Conservation (phyloP, 2,888 invertebrate species). For the Cetonia aurata region DNA sequence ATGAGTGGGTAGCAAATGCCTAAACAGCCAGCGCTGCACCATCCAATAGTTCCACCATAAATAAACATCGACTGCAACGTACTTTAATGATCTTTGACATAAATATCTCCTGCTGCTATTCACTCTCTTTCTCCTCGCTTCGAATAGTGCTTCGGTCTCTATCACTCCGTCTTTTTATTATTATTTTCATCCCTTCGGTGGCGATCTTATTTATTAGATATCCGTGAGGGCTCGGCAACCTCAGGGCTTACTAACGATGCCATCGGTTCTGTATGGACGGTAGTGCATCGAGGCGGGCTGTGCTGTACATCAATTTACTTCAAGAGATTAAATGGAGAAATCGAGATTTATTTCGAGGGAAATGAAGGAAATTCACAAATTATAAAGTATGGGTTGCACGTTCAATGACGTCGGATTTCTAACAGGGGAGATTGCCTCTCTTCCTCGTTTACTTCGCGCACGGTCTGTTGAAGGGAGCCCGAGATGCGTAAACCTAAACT, state of each 20-base stretch:
- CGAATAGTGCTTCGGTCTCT: not conserved
- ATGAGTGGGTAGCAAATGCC: too few relatives aligned
- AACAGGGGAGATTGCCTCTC: not conserved
- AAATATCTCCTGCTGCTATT: constrained; percentile 7
- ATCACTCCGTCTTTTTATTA: constrained; percentile 18
- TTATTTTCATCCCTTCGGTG: constrained; percentile 25
- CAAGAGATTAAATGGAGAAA: constrained; percentile 42
- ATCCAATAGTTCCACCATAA: constrained; percentile 10
- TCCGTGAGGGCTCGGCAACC: constrained; percentile 18
- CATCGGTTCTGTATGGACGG: not conserved
- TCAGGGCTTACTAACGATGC: not conserved
- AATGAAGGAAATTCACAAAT: constrained; percentile 41
- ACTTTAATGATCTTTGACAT: constrained; percentile 35
- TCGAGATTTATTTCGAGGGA: constrained; percentile 42
- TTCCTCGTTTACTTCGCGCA: constrained; percentile 4
- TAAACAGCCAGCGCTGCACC: not conserved
- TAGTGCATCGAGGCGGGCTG: constrained; percentile 10
- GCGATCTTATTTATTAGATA: constrained; percentile 32
- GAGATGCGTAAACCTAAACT: too few relatives aligned
- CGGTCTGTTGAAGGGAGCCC: not conserved
- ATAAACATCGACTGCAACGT: constrained; percentile 27
- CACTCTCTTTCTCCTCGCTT: not conserved
- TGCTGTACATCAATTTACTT: constrained; percentile 42
- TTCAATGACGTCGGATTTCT: constrained; percentile 15
- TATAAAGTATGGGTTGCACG: constrained; percentile 41